A percentile compares a stretch with the other conserved stretches of the same genome.
phyloP scores from a whole-genome alignment of 23 tunicate genomes.

The Halocynthia aurantium region DNA sequence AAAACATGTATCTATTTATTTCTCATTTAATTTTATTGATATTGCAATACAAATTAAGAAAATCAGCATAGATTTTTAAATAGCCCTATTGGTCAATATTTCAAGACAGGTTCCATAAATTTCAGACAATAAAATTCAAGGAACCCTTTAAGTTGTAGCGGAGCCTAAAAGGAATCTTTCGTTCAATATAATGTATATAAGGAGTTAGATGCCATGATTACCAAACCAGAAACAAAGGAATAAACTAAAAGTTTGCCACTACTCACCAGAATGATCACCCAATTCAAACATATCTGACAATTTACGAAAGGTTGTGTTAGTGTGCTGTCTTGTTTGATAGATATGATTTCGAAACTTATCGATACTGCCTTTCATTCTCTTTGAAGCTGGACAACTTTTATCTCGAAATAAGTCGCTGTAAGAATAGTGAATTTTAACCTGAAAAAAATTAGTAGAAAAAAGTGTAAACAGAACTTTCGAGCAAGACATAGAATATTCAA shows the following conservation, averaged over 20 bases:
- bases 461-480: neutral
- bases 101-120: too few species aligned
- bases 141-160: neutral
- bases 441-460: neutral
- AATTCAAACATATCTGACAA: slow-evolving; percentile 6
- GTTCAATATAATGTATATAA: neutral
- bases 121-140: too few species aligned
- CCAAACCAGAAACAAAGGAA: neutral
- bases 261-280: slow-evolving; percentile 49
- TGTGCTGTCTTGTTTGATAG: slow-evolving; percentile 14
- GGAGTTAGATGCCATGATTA: neutral
- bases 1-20: too few species aligned
- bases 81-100: too few species aligned
- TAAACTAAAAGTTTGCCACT: neutral
- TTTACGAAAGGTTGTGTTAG: slow-evolving; percentile 22
- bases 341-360: slow-evolving; percentile 21
- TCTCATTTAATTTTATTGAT: too few species aligned
- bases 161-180: neutral
- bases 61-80: too few species aligned
- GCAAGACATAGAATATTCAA: neutral
- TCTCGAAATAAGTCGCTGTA: slow-evolving; percentile 21
- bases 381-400: slow-evolving; percentile 6
- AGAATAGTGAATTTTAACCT: slow-evolving; percentile 15
- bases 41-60: too few species aligned
- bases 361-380: neutral